phyloP scores from a whole-genome alignment of 2,113 vertebrate genomes.

The Hemiprocne comata region DNA sequence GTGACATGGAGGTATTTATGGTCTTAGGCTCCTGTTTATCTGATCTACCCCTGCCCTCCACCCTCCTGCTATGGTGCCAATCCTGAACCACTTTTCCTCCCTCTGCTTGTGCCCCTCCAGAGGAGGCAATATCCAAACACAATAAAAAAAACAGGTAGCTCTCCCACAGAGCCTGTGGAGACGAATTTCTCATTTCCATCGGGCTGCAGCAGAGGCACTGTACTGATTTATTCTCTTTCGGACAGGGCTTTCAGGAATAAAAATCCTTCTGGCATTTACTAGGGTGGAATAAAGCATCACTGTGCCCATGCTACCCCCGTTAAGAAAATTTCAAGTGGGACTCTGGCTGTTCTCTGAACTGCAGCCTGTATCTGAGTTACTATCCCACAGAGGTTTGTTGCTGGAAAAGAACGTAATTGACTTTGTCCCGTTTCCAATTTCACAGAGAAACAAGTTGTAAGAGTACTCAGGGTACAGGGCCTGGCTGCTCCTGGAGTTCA shows the following conservation, averaged over 20 bases:
- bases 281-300: neutral
- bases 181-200: neutral
- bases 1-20: constrained; percentile 27
- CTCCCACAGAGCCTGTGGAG: neutral
- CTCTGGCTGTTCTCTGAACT: neutral
- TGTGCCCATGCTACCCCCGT: neutral
- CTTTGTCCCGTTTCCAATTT: constrained; percentile 46
- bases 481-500: neutral
- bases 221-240: neutral
- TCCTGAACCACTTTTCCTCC: neutral
- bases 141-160: neutral
- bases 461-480: neutral
- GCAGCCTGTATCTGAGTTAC: constrained; percentile 18
- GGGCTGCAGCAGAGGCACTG: neutral
- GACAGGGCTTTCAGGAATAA: neutral
- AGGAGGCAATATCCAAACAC: neutral
- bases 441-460: neutral
- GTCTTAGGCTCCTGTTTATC: constrained; percentile 25
- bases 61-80: neutral
- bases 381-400: constrained; percentile 13
- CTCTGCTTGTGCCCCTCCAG: neutral
- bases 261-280: neutral
- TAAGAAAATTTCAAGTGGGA: neutral
- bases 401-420: constrained; percentile 35
- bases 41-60: constrained; percentile 35